phyloP scores from a whole-genome alignment of 2,888 invertebrate species.

The Brenthis hecate region DNA sequence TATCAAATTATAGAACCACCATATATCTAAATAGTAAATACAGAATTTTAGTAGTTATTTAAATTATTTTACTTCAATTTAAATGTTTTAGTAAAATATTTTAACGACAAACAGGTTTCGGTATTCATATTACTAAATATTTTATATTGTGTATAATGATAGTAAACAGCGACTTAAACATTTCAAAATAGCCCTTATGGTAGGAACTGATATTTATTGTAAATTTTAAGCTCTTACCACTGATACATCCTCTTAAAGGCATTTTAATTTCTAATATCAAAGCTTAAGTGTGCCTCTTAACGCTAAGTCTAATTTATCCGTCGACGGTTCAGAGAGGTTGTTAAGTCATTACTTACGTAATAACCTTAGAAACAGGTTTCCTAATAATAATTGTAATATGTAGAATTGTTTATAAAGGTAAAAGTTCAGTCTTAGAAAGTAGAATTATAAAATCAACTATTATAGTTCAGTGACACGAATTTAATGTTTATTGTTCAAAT shows the following conservation, averaged over 20 bases:
- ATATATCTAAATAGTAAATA: not conserved
- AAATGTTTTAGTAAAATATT: too few relatives aligned
- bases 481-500: constrained; percentile 23
- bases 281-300: too few relatives aligned
- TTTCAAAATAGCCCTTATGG: not conserved
- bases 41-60: not conserved
- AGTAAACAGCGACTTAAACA: too few relatives aligned
- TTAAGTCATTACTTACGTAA: constrained; percentile 14
- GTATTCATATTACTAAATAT: too few relatives aligned
- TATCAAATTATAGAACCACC: not conserved
- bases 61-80: too few relatives aligned
- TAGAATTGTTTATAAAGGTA: not conserved
- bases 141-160: too few relatives aligned
- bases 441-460: not conserved
- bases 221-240: not conserved
- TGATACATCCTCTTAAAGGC: not conserved
- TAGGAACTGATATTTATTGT: not conserved
- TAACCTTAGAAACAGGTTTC: too few relatives aligned
- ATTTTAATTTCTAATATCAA: not conserved
- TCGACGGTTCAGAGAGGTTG: constrained; percentile 2
- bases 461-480: constrained; percentile 1
- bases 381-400: not conserved
- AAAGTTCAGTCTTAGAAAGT: not conserved
- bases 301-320: not conserved
- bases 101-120: too few relatives aligned